Evolutionary conservation across 1,140 invertebrate genomes (phyloP), one percentile per base, ranked within the genome.

Genomic region (Drosophila repleta): DNA sequence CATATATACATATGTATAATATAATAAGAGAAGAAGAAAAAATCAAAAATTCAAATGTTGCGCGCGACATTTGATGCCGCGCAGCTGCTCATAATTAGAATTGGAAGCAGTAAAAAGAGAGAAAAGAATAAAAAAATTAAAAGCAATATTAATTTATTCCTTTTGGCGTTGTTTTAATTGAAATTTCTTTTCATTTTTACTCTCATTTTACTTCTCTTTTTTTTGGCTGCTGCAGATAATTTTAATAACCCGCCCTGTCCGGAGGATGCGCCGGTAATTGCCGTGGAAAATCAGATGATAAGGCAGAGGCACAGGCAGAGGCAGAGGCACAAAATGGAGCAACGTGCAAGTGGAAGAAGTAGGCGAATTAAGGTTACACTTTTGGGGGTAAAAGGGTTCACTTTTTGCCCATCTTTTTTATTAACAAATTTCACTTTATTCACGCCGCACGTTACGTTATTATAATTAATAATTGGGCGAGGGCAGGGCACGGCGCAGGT

Each of bases 361-460:
- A 17, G 48, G 11, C 32, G 46, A 15, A 13, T 29, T 45, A n/a
- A 61, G 45, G 43, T 46, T 46, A 35, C 10, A 35, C 4, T 35
- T 71, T 57, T 53, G 21, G 45, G 46, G 10, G 41, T 24, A 43
- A 75, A 82, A 87, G 80, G 78, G 74, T 77, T 88, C 62, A 45
- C 39, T 63, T 81, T 85, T 80, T 74, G 49, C 67, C 68, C 68
- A 66, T 45, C 65, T 51, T 88, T 35, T 88, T 83, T 88, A 88
- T 88, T 88, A 82, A 79, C 82, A 88, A 87, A 87, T 88, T 88
- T 87, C 61, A 53, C 83, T 87, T 87, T 75, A 88, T 82, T 88
- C 78, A 83, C 82, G 83, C 83, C 74, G 74, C 81, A 85, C 82
- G 81, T 75, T 87, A 87, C 76, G 69, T 73, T 75, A 78, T 73